A percentile compares a stretch with the other conserved stretches of the same genome.
Conservation (phyloP, 2,797 vertebrate species). For the Pipistrellus nathusii region DNA sequence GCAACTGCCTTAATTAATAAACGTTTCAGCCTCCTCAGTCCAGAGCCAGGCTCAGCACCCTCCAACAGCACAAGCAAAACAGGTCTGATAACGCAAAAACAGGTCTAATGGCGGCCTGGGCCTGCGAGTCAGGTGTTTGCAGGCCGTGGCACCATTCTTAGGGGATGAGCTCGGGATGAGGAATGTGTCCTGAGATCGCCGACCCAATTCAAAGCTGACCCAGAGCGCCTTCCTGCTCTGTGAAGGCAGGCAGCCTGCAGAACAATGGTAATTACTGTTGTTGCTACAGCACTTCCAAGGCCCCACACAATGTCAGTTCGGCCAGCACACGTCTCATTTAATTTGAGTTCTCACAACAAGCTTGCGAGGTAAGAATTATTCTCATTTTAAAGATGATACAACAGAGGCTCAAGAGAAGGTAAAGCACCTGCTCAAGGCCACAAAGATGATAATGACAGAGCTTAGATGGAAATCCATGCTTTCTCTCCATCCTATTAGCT, state of each 20-base stretch:
- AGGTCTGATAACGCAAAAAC: neutral
- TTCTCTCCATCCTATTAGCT: neutral
- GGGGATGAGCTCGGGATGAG: neutral
- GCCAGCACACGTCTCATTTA: neutral
- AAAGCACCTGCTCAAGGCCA: neutral
- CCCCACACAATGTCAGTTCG: neutral
- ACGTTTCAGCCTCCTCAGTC: neutral
- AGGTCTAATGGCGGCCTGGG: neutral
- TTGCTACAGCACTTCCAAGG: neutral
- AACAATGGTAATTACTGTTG: neutral
- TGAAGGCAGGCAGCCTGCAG: neutral
- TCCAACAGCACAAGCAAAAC: neutral
- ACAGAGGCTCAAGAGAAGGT: neutral
- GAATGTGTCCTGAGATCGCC: neutral
- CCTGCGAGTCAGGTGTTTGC: neutral
- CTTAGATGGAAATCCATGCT: neutral
- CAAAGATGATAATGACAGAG: neutral
- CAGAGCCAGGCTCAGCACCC: neutral
- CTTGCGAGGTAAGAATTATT: constrained; percentile 38
- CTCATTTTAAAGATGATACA: constrained; percentile 23
- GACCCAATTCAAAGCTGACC: neutral
- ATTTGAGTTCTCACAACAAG: neutral
- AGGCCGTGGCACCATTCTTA: neutral
- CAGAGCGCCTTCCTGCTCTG: constrained; percentile 21
- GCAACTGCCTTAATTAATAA: constrained; percentile 56